Evolutionary conservation across 2,113 vertebrate species (phyloP).

Genomic region (Pseudois nayaur): DNA sequence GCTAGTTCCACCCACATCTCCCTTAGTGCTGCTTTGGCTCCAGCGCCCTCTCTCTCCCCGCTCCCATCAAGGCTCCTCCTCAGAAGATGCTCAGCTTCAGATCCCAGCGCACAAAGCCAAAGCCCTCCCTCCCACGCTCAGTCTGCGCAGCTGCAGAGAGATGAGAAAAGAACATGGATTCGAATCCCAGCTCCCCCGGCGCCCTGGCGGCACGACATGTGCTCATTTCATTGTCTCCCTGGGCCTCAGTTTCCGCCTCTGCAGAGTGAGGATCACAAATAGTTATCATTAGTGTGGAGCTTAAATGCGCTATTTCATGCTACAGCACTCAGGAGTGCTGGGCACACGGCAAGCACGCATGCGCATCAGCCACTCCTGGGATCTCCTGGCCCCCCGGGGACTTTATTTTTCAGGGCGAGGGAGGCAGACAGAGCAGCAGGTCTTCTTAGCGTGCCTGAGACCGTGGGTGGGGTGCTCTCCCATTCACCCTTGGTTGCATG

Average conservation of each 20-base stretch:
- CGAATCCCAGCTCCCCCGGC: too few relatives aligned
- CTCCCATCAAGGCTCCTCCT: not conserved
- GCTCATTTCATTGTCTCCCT: not conserved
- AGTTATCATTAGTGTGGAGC: not conserved
- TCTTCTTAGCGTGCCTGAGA: not conserved
- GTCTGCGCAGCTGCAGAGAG: not conserved
- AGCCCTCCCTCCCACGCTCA: not conserved
- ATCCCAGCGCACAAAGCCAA: not conserved
- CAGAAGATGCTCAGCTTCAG: not conserved
- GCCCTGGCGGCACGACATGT: rapidly evolving
- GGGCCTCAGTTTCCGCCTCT: not conserved
- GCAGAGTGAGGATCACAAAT: not conserved
- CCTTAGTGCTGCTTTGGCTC: not conserved
- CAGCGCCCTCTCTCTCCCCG: too few relatives aligned
- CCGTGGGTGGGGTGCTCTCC: not conserved
- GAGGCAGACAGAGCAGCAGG: not conserved
- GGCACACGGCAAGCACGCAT: rapidly evolving
- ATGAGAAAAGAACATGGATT: not conserved
- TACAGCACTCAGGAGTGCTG: too few relatives aligned
- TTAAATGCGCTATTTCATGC: rapidly evolving
- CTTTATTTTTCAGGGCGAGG: not conserved
- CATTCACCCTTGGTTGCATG: not conserved
- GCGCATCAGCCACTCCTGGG: not conserved
- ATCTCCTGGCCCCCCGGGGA: not conserved
- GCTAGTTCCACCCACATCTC: too few relatives aligned